Percentiles rank a stretch among this genome's conserved stretches.
These are phyloP conservation scores for Drosophila kohkoa DNA, from an alignment of 1,140 invertebrate genomes.

Conservation along the genomic window DNA sequence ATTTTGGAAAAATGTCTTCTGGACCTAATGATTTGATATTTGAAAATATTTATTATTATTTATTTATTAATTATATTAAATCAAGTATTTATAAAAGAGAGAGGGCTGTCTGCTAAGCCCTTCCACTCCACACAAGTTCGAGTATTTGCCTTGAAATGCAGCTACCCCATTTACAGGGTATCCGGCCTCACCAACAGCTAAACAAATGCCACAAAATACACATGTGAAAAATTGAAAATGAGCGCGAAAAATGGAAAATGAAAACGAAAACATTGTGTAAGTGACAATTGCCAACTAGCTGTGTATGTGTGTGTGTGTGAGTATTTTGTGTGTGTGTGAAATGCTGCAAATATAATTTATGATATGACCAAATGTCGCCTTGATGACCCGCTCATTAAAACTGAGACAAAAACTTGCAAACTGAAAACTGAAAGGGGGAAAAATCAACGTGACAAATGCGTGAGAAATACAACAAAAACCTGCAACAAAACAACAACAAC, in stretches of 20 bases:
- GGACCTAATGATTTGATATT: too few relatives aligned
- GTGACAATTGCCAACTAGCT: conserved; percentile 44
- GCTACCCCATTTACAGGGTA: conserved; percentile 9
- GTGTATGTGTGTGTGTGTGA: conserved; percentile 14
- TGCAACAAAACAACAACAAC: background rate
- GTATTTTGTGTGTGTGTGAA: conserved; percentile 42
- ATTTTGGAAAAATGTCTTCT: too few relatives aligned
- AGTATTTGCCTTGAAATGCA: too few relatives aligned
- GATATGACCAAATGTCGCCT: conserved; percentile 63
- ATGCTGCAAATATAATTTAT: conserved; percentile 74
- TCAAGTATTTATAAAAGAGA: too few relatives aligned
- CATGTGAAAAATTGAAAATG: conserved; percentile 39
- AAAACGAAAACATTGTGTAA: conserved; percentile 63
- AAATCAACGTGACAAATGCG: conserved; percentile 71
- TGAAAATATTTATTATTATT: too few relatives aligned
- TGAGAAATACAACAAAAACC: conserved; percentile 58
- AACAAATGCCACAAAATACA: conserved; percentile 48
- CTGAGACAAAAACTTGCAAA: conserved; percentile 32
- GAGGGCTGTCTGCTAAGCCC: too few relatives aligned
- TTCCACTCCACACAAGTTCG: too few relatives aligned
- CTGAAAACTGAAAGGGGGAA: conserved; percentile 29
- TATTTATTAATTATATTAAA: too few relatives aligned
- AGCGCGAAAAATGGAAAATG: conserved; percentile 42
- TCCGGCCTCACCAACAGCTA: background rate
- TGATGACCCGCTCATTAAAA: conserved; percentile 76